Conservation (phyloP, 2,888 invertebrate species). For the Polia nebulosa region DNA sequence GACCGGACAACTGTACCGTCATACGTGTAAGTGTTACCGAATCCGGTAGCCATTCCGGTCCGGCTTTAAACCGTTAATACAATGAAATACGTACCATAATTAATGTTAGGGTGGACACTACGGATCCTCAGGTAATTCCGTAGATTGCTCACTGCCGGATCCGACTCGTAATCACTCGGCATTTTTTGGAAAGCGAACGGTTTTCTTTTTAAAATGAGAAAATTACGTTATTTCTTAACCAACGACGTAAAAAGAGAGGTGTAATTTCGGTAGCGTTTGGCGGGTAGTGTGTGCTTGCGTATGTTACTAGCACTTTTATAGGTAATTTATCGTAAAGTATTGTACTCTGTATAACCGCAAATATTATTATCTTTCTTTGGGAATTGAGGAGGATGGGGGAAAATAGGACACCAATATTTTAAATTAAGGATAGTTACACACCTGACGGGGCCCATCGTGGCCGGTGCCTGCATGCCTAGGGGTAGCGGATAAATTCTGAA, state of each 20-base stretch:
- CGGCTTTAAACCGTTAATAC: constrained; percentile 30
- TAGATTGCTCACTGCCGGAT: constrained; percentile 92
- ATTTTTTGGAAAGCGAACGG: constrained; percentile 61
- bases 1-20: not conserved
- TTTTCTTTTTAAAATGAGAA: constrained; percentile 16
- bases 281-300: not conserved
- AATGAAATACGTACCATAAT: constrained; percentile 91
- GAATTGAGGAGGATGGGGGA: constrained; percentile 45
- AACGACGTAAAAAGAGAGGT: no score
- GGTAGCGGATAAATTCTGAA: no score
- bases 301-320: constrained; percentile 46
- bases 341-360: constrained; percentile 62
- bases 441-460: no score
- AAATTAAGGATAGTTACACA: not conserved
- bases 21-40: no score
- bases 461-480: no score
- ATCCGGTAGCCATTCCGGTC: not conserved
- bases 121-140: constrained; percentile 93
- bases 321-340: constrained; percentile 49
- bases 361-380: constrained; percentile 49
- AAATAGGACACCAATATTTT: constrained; percentile 3
- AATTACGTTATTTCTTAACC: not conserved
- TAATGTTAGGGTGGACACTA: constrained; percentile 94
- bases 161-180: constrained; percentile 72
- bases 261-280: not conserved